A percentile compares a stretch with the other conserved stretches of the same genome.
These are phyloP conservation scores for Coreoperca whiteheadi DNA, from an alignment of 2,113 vertebrate genomes.

Conservation along the genomic window DNA sequence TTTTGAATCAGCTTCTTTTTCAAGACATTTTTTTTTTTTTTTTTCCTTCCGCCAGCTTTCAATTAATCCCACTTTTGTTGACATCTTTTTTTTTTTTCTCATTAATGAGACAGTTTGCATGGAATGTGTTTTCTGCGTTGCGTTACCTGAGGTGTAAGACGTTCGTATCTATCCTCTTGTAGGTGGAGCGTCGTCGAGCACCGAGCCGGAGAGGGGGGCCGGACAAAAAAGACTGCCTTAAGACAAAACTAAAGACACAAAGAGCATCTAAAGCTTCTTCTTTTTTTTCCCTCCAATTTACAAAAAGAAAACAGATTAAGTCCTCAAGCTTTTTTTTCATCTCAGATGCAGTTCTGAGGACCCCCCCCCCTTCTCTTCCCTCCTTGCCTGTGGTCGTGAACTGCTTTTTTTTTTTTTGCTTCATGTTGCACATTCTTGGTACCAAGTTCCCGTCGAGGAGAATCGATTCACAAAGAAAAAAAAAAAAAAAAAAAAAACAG, in stretches of 20 bases:
- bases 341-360: constrained; percentile 69
- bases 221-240: constrained; percentile 86
- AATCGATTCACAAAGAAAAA: constrained; percentile 20
- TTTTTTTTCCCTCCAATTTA: constrained; percentile 55
- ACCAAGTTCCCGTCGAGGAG: constrained; percentile 47
- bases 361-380: constrained; percentile 26
- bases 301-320: constrained; percentile 66
- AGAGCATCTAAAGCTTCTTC: constrained; percentile 66
- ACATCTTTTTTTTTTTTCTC: constrained; percentile 43
- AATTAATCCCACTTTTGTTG: constrained; percentile 54
- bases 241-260: constrained; percentile 81
- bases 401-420: constrained; percentile 50
- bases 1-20: constrained; percentile 57
- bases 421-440: constrained; percentile 58
- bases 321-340: constrained; percentile 61
- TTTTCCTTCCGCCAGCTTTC: constrained; percentile 45
- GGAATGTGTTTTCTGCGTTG: constrained; percentile 80
- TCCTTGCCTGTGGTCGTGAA: constrained; percentile 63
- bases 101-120: constrained; percentile 81
- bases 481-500: constrained; percentile 29
- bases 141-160: constrained; percentile 84
- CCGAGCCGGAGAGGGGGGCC: constrained; percentile 79
- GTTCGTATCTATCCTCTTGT: constrained; percentile 85
- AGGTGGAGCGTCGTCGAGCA: constrained; percentile 84
- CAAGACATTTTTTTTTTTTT: constrained; percentile 35